phyloP scores from a whole-genome alignment of 2,113 vertebrate genomes.

The Sporophila hypoxantha region DNA sequence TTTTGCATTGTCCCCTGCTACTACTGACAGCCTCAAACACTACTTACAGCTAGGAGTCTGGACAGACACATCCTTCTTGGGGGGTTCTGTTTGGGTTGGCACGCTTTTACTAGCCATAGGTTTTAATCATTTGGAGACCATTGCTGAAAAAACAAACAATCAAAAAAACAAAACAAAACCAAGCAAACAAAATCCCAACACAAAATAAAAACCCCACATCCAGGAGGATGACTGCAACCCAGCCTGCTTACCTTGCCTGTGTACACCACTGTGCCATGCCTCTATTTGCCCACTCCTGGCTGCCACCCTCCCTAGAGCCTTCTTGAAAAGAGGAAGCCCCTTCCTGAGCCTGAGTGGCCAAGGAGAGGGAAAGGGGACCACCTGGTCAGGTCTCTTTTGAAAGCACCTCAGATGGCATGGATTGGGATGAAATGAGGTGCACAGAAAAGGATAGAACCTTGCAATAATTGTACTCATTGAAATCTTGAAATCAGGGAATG shows the following conservation, averaged over 20 bases:
- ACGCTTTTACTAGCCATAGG: not conserved
- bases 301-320: not conserved
- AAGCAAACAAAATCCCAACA: not conserved
- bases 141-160: not conserved
- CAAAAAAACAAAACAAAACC: not conserved
- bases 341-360: not conserved
- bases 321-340: not conserved
- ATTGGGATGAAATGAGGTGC: not conserved
- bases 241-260: not conserved
- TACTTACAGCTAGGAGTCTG: not conserved
- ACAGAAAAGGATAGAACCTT: not conserved
- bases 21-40: not conserved
- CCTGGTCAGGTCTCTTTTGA: too few relatives aligned
- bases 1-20: not conserved
- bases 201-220: not conserved
- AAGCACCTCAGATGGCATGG: not conserved
- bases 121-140: not conserved
- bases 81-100: not conserved
- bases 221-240: not conserved
- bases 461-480: not conserved
- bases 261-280: accelerated
- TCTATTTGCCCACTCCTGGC: not conserved
- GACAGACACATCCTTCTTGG: not conserved
- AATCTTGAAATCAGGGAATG: not conserved
- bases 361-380: not conserved